These are phyloP conservation scores for Magallana angulata DNA, from an alignment of 1,140 invertebrate species.

Conservation along the genomic window DNA sequence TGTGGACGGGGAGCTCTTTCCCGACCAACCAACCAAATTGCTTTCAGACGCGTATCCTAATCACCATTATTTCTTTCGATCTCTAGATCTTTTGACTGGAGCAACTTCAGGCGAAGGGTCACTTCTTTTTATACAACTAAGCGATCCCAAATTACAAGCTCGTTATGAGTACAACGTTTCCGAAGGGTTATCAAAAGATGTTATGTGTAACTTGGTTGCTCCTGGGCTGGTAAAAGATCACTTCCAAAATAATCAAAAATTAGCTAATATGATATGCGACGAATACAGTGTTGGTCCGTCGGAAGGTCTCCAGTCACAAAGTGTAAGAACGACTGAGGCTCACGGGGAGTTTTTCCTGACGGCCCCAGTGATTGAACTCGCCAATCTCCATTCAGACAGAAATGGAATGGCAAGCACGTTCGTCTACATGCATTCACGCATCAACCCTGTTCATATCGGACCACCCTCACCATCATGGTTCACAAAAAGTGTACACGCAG, in stretches of 20 bases:
- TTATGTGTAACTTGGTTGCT: conserved; percentile 51
- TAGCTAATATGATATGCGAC: conserved; percentile 46
- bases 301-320: conserved; percentile 14
- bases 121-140: conserved; percentile 46
- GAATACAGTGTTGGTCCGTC: conserved; percentile 43
- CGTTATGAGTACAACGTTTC: conserved; percentile 44
- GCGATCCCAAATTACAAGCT: conserved; percentile 41
- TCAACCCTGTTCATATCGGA: neutral
- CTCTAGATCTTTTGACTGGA: conserved; percentile 61
- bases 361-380: conserved; percentile 16
- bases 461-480: conserved; percentile 49
- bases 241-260: conserved; percentile 26
- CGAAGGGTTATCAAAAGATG: conserved; percentile 52
- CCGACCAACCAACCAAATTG: conserved; percentile 6
- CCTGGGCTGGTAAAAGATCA: conserved; percentile 49
- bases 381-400: conserved; percentile 34
- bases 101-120: conserved; percentile 57
- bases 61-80: conserved; percentile 46
- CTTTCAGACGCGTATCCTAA: conserved; percentile 46
- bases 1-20: conserved; percentile 60
- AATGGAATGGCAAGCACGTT: conserved; percentile 45
- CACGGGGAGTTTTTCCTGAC: conserved; percentile 31
- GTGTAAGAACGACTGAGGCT: neutral
- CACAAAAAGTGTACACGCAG: conserved; percentile 51
- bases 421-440: conserved; percentile 51